Percentiles rank a stretch among this genome's conserved stretches.
Evolutionary conservation across 2,888 invertebrate species (phyloP).

Genomic region (Mimumesa dahlbomi): DNA sequence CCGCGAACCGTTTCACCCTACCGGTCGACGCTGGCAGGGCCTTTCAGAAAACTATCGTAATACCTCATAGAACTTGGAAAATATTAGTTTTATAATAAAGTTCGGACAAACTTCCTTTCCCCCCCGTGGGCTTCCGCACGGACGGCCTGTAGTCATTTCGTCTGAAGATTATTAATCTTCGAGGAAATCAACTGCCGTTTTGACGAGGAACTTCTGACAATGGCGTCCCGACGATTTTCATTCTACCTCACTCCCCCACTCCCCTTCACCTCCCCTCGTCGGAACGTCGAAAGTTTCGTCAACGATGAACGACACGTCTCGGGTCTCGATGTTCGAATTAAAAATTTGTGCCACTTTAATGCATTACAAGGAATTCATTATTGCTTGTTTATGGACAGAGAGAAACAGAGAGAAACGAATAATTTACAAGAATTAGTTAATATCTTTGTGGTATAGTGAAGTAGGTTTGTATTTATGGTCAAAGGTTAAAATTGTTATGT

Average conservation of each 20-base stretch:
- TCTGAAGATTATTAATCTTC: constrained; percentile 64
- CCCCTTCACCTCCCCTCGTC: not conserved
- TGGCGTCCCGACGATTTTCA: constrained; percentile 19
- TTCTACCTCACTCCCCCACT: too few species aligned
- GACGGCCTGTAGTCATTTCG: constrained; percentile 45
- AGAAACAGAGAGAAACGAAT: too few species aligned
- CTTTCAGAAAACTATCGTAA: constrained; percentile 72
- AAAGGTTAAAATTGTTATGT: too few species aligned
- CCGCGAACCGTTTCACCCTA: constrained; percentile 60
- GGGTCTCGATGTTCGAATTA: constrained; percentile 31
- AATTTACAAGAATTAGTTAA: too few species aligned
- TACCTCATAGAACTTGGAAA: constrained; percentile 70
- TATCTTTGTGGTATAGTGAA: too few species aligned
- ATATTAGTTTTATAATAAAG: constrained; percentile 72
- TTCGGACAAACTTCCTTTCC: constrained; percentile 59
- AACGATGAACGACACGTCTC: constrained; percentile 23
- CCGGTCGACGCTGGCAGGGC: constrained; percentile 57
- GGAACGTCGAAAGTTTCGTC: constrained; percentile 27
- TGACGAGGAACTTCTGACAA: constrained; percentile 47
- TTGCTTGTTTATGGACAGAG: too few species aligned
- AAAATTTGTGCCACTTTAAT: too few species aligned
- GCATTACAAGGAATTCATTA: too few species aligned
- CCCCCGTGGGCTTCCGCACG: constrained; percentile 6
- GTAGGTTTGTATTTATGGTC: too few species aligned
- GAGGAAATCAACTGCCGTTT: constrained; percentile 59